Percentiles rank a stretch among this genome's conserved stretches.
Conservation (phyloP, 2,113 vertebrate species). For the Cervus canadensis region DNA sequence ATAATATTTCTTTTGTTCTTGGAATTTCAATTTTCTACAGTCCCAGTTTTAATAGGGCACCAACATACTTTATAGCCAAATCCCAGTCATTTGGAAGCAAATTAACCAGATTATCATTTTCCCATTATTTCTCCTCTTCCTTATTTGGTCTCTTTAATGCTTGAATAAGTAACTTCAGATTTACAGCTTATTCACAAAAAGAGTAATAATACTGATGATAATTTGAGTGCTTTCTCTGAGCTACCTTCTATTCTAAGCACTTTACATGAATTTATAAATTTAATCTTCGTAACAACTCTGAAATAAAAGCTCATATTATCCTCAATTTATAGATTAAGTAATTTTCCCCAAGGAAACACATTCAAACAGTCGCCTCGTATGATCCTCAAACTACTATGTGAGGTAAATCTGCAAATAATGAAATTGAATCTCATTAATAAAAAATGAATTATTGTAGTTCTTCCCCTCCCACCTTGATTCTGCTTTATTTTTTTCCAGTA, state of each 20-base stretch:
- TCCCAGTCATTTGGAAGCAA: not conserved
- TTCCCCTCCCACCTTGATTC: not conserved
- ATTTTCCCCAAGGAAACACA: not conserved
- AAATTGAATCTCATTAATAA: not conserved
- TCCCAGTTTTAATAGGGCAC: not conserved
- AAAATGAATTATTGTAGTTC: not conserved
- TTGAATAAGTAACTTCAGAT: not conserved
- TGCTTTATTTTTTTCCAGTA: not conserved
- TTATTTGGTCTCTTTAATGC: not conserved
- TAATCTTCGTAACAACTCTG: not conserved
- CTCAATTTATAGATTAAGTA: not conserved
- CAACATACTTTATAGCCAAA: not conserved
- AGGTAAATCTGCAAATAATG: not conserved
- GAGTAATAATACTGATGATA: not conserved
- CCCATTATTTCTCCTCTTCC: not conserved
- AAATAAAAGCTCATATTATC: not conserved
- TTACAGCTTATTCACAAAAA: not conserved
- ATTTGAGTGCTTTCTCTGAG: not conserved
- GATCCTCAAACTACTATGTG: not conserved
- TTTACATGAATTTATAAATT: conserved; percentile 16
- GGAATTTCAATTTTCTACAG: not conserved
- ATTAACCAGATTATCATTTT: not conserved
- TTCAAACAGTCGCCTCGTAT: not conserved
- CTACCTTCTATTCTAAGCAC: not conserved
- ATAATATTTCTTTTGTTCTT: not conserved